Conservation (phyloP, 1,140 invertebrate genomes). For the Pentalonia nigronervosa region DNA sequence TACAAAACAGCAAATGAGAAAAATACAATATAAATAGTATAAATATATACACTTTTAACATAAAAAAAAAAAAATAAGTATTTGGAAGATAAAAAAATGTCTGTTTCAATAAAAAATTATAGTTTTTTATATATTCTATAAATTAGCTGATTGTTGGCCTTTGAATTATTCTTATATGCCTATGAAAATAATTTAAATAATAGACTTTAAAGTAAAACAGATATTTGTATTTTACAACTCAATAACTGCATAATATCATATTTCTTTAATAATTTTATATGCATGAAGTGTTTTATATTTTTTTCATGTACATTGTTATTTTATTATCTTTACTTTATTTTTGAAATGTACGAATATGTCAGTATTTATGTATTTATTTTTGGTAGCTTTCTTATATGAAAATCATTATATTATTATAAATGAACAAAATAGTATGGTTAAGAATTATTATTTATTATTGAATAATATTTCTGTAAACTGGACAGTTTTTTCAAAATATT, state of each 20-base stretch:
- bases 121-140: background rate
- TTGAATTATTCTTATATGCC: background rate
- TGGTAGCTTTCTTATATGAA: background rate
- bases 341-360: background rate
- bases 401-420: background rate
- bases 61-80: no score
- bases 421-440: background rate
- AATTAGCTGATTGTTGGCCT: background rate
- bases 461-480: background rate
- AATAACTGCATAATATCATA: background rate
- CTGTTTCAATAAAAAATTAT: background rate
- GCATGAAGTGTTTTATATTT: background rate
- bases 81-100: no score
- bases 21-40: no score
- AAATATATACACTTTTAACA: no score
- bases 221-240: background rate
- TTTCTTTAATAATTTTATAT: no score
- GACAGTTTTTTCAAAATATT: background rate
- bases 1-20: no score
- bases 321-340: background rate
- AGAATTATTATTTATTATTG: background rate
- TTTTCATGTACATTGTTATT: background rate
- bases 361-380: no score
- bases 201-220: background rate
- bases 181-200: background rate